Percentiles rank a stretch among this genome's conserved stretches.
These are phyloP conservation scores for Aplochiton taeniatus DNA, from an alignment of 2,797 vertebrate genomes.

Conservation along the genomic window DNA sequence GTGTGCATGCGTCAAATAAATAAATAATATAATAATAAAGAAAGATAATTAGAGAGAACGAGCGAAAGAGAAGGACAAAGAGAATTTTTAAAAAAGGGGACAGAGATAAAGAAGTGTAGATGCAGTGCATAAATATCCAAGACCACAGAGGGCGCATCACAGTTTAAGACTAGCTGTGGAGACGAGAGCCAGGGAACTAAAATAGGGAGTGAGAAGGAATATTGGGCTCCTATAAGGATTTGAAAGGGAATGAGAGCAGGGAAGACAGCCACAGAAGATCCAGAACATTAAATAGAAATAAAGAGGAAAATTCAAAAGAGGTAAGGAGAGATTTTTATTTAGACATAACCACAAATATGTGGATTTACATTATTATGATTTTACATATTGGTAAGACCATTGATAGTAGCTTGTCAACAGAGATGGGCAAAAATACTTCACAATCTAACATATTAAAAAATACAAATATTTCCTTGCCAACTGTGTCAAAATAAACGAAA, in stretches of 20 bases:
- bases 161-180: conserved; percentile 21
- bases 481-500: too few relatives aligned
- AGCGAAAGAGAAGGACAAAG: conserved; percentile 9
- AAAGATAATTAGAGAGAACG: not conserved
- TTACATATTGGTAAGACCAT: too few relatives aligned
- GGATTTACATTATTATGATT: too few relatives aligned
- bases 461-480: too few relatives aligned
- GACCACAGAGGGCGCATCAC: conserved; percentile 32
- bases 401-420: too few relatives aligned
- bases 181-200: conserved; percentile 24
- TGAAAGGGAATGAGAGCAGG: conserved; percentile 1
- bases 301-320: conserved; percentile 7
- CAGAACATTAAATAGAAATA: too few relatives aligned
- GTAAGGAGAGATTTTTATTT: too few relatives aligned
- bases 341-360: too few relatives aligned
- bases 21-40: conserved; percentile 8
- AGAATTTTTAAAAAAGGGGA: conserved; percentile 36
- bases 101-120: conserved; percentile 27
- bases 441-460: too few relatives aligned
- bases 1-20: conserved; percentile 13
- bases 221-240: conserved; percentile 18
- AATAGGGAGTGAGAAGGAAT: conserved; percentile 34
- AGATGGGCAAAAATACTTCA: too few relatives aligned
- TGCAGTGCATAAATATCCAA: conserved; percentile 67
- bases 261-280: not conserved